Base-by-base conservation (phyloP, 2,797 vertebrate species). In the Philypnodon macrostomus region DNA sequence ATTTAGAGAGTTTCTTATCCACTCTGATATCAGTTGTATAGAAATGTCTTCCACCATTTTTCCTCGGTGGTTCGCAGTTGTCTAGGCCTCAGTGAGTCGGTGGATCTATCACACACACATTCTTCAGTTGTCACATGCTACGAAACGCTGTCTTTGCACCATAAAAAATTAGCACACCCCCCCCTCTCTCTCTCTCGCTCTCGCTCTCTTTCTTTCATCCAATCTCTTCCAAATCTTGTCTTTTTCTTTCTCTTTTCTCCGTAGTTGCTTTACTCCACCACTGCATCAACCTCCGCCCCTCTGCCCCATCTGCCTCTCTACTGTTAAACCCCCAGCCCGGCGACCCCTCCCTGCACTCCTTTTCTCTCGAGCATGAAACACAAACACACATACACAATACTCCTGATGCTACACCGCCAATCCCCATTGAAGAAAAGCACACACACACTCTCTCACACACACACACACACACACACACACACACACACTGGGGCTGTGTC, bases 201-300 rank as follows among this genome's bases (percentile, higher is more conserved):
- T 40, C 24, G 16, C 23, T 39, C 26, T 24, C 36, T 53, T 39
- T 71, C 62, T 52, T 60, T 55, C 47, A 37, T 70, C 55, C 77
- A 62, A 64, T 74, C 71, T 68, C 68, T 58, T 68, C 53, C 54
- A 75, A 75, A 71, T 80, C 70, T 67, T 76, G 53, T 63, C 40
- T 75, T 70, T 62, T 21, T 41, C 24, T 62, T 63, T 80, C 53
- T 62, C 60, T 34, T 75, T 59, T 54, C 58, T 58, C 47, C n/a
- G n/a, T n/a, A n/a, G n/a, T n/a, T 75, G 52, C 41, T 61, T 72
- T 68, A 81, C 72, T 75, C 58, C 80, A 73, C 58, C 80, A 73
- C 85, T 68, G 85, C 85, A 86, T 83, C 84, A 81, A 85, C 85
- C 87, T 85, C 87, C 85, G 77, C 88, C 87, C 83, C 83, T 88